Base-by-base conservation (phyloP, 2,797 vertebrate species). In the Semotilus atromaculatus region DNA sequence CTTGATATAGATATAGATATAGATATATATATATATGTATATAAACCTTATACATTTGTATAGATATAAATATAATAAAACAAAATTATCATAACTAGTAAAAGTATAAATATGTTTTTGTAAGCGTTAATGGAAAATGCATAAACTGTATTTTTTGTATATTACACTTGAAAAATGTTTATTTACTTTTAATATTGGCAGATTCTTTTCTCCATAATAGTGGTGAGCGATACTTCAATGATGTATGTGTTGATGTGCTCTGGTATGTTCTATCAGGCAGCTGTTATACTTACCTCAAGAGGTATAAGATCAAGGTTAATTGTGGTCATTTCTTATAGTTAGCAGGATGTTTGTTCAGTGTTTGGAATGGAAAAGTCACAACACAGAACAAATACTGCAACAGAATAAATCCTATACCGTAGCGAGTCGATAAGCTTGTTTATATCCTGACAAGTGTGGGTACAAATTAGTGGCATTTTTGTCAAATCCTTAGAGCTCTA, bases 391-490 rank as follows among this genome's bases (percentile, higher is more conserved):
- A 70, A 80, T 53, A 78, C 58, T 45, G 58, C 9, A 9, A 64
- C 58, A 14, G 43, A 83, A 75, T 51, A 21, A 82, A 76, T 76
- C 60, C 45, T 66, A 21, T 51, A 66, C 45, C 26, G 14, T 45
- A 13, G 53, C 36, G 1, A 84, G 74, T 38, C 23, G 26, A 72
- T 36, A 85, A 80, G 76, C 83, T 84, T 60, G 31, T 64, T 80
- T 72, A 51, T 72, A 64, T 85, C 76, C 67, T 51, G 74, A 62
- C 75, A 79, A 40, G 75, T 62, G 34, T 40, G 67, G 74, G 29
- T 31, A 84, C 29, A 84, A 78, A 84, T 84, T 77, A 77, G 73
- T 62, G 66, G 53, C 40, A 60, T 79, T 13, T 84, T 72, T 62
- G 36, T 64, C 14, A 78, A 83, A 48, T 78, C 36, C 82, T 58